phyloP scores from a whole-genome alignment of 2,797 vertebrate genomes.

The Centropyge bicolor region DNA sequence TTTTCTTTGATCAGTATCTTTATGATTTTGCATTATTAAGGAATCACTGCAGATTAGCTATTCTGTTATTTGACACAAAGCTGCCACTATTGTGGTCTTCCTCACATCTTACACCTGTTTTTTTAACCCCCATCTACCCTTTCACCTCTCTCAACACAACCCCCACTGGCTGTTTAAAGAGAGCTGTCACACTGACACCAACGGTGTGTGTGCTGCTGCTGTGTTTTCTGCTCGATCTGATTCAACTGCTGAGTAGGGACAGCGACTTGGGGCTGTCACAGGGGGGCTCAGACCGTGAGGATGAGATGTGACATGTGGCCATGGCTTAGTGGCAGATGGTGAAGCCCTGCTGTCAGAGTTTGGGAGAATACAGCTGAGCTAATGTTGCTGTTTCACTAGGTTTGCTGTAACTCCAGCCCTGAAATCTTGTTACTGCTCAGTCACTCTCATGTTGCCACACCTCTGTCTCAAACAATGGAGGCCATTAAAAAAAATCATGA shows the following conservation, averaged over 20 bases:
- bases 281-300: slow-evolving; percentile 32
- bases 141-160: slow-evolving; percentile 17
- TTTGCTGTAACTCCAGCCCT: slow-evolving; percentile 1
- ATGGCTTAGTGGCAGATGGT: slow-evolving; percentile 60
- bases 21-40: neutral
- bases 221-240: slow-evolving; percentile 48
- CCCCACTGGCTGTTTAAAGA: slow-evolving; percentile 23
- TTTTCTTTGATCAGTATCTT: slow-evolving; percentile 16
- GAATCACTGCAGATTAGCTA: neutral
- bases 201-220: slow-evolving; percentile 38
- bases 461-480: neutral
- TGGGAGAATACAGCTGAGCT: slow-evolving; percentile 39
- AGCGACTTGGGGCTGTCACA: slow-evolving; percentile 60
- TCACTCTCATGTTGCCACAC: neutral
- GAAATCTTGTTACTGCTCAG: slow-evolving; percentile 2
- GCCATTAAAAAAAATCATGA: neutral
- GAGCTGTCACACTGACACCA: slow-evolving; percentile 34
- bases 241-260: slow-evolving; percentile 48
- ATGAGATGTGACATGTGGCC: slow-evolving; percentile 60
- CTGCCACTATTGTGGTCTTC: neutral
- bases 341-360: slow-evolving; percentile 54
- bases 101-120: slow-evolving; percentile 11
- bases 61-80: slow-evolving; percentile 13
- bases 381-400: slow-evolving; percentile 5
- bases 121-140: slow-evolving; percentile 5